These are phyloP conservation scores for Onychostruthus taczanowskii DNA, from an alignment of 2,113 vertebrate genomes.

Conservation along the genomic window DNA sequence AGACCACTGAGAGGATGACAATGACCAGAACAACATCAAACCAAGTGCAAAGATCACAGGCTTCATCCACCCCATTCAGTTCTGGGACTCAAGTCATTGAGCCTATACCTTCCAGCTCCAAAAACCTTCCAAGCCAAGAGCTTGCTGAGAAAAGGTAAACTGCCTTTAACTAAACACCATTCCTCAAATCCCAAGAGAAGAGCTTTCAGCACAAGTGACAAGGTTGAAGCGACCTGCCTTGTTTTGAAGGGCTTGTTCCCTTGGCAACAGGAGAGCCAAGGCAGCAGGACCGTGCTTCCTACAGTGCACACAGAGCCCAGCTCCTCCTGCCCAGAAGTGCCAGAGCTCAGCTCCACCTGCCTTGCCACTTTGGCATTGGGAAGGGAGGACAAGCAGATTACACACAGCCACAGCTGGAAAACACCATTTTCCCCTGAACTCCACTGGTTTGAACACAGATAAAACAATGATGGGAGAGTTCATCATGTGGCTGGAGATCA, in stretches of 20 bases:
- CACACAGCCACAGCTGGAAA: background rate
- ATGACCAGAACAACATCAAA: background rate
- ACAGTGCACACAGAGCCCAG: background rate
- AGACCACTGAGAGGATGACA: background rate
- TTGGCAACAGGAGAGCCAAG: conserved; percentile 24
- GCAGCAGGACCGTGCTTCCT: background rate
- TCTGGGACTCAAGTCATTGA: background rate
- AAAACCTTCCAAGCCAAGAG: background rate
- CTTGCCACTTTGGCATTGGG: background rate
- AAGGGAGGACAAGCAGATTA: background rate
- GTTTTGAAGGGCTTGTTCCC: conserved; percentile 33
- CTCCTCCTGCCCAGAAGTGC: background rate
- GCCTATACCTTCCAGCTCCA: background rate
- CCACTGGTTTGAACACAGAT: background rate
- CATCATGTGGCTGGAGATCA: background rate
- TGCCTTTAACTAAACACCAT: background rate
- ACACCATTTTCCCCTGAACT: background rate
- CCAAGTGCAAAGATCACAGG: background rate
- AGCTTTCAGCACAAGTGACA: background rate
- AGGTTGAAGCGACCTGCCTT: conserved; percentile 8
- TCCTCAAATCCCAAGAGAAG: background rate
- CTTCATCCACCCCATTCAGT: background rate
- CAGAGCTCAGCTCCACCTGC: background rate
- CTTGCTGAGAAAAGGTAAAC: background rate
- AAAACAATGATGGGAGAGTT: background rate